These are phyloP conservation scores for Mystacides longicornis DNA, from an alignment of 2,888 invertebrate genomes.

Conservation along the genomic window DNA sequence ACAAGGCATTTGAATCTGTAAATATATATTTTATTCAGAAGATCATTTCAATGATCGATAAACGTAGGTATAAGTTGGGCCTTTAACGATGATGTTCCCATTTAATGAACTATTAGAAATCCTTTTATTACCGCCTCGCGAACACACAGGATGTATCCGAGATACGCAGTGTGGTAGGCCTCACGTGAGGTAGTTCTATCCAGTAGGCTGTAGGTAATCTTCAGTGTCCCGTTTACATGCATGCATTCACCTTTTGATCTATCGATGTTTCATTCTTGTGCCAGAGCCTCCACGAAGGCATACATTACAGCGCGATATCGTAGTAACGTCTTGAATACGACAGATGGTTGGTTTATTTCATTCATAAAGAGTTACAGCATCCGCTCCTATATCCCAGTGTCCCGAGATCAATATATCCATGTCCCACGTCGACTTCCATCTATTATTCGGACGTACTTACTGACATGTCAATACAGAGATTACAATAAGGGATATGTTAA, in stretches of 20 bases:
- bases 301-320: background rate
- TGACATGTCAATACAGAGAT: slow-evolving; percentile 5
- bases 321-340: background rate
- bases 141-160: too few relatives aligned
- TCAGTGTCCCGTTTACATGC: background rate
- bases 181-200: too few relatives aligned
- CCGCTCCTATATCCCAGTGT: slow-evolving; percentile 4
- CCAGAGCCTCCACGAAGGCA: background rate
- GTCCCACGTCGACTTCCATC: background rate
- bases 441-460: background rate
- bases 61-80: too few relatives aligned
- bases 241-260: background rate
- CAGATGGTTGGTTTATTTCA: background rate
- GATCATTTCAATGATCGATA: too few relatives aligned
- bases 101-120: too few relatives aligned
- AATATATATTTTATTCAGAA: too few relatives aligned
- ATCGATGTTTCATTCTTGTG: background rate
- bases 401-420: background rate
- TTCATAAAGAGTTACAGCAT: slow-evolving; percentile 19
- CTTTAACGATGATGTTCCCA: too few relatives aligned
- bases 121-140: too few relatives aligned
- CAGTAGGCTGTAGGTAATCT: too few relatives aligned
- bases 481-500: background rate
- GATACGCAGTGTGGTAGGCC: too few relatives aligned
- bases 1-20: too few relatives aligned